Percentiles rank a stretch among this genome's conserved stretches.
Conservation (phyloP, 2,888 invertebrate species). For the Caenorhabditis afra region DNA sequence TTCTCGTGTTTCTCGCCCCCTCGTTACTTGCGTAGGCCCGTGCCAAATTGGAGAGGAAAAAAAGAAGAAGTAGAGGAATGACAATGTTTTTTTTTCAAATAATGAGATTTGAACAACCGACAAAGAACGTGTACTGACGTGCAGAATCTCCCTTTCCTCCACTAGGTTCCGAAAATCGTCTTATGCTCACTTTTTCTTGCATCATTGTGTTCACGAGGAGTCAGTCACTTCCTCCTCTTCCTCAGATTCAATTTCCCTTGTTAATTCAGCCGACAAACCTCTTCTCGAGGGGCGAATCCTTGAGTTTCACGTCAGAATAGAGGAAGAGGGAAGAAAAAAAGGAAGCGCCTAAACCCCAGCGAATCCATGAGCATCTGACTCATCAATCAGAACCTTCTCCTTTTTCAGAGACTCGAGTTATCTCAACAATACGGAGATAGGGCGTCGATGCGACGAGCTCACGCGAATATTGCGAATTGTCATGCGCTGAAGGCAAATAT, state of each 20-base stretch:
- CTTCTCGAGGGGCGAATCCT: conserved; percentile 24
- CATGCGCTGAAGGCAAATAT: conserved; percentile 58
- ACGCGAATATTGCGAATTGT: conserved; percentile 63
- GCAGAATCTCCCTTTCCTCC: background rate
- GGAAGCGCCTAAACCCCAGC: conserved; percentile 14
- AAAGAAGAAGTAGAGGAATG: conserved; percentile 1
- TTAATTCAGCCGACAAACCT: conserved; percentile 31
- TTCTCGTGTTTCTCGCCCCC: background rate
- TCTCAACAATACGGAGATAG: conserved; percentile 62
- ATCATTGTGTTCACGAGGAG: conserved; percentile 26
- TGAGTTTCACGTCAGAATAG: conserved; percentile 29
- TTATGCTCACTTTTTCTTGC: conserved; percentile 24
- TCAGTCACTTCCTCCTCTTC: conserved; percentile 40
- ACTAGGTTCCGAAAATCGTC: conserved; percentile 19
- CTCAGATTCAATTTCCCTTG: conserved; percentile 39
- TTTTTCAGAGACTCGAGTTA: conserved; percentile 62
- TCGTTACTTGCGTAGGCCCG: background rate
- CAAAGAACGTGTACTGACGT: conserved; percentile 16
- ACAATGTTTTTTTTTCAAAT: conserved; percentile 32
- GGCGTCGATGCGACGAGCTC: conserved; percentile 56
- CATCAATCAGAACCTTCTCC: conserved; percentile 4
- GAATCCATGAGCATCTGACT: conserved; percentile 31
- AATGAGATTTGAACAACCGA: conserved; percentile 29
- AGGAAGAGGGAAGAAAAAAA: conserved; percentile 7
- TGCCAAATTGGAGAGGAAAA: background rate